Evolutionary conservation across 2,797 vertebrate genomes (phyloP).

Genomic region (Thripadectes ignobilis): DNA sequence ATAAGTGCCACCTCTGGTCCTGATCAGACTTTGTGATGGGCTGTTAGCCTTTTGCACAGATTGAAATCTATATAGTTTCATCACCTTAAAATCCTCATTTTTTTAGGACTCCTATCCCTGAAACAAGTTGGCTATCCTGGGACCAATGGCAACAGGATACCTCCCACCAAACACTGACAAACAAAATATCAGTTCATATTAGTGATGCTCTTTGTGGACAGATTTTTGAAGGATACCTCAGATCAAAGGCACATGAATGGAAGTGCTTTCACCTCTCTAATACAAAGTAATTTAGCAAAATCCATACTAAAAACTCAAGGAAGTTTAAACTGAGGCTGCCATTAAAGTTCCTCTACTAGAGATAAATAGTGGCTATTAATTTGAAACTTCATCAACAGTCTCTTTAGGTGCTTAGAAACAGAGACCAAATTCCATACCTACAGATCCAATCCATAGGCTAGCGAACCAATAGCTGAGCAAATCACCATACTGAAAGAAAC

Average conservation of each 20-base stretch:
- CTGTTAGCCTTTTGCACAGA: not conserved
- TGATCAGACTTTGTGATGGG: not conserved
- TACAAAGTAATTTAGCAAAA: not conserved
- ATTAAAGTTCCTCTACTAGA: not conserved
- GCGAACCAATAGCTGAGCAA: not conserved
- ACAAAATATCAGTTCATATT: not conserved
- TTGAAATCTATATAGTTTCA: not conserved
- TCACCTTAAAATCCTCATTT: not conserved
- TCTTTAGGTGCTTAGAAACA: not conserved
- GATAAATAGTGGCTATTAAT: not conserved
- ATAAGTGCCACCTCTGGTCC: not conserved
- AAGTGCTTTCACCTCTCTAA: not conserved
- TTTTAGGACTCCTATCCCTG: not conserved
- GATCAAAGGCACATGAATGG: not conserved
- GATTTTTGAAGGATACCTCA: not conserved
- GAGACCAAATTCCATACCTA: not conserved
- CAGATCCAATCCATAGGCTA: not conserved
- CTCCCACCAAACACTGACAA: not conserved
- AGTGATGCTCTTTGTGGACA: not conserved
- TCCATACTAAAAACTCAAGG: not conserved
- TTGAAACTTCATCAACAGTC: not conserved
- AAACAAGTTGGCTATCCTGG: not conserved
- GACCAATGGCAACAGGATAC: not conserved
- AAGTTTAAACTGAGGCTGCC: not conserved
- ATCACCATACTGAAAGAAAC: fast-evolving